Evolutionary conservation across 2,888 invertebrate species (phyloP).

Genomic region (Patella ulyssiponensis): DNA sequence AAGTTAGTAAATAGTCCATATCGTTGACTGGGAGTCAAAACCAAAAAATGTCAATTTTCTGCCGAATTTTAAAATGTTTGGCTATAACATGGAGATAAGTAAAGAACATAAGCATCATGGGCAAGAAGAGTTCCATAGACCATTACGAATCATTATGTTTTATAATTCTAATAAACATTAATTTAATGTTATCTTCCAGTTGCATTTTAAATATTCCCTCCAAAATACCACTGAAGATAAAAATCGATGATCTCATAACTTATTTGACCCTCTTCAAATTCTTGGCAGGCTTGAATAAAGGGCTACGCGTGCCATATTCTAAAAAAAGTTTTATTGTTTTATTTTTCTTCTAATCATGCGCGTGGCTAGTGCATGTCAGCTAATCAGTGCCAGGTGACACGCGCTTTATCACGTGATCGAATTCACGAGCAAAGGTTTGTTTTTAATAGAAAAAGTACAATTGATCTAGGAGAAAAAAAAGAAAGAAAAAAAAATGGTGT

Average conservation of each 20-base stretch:
- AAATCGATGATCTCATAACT: neutral
- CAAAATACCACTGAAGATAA: too few relatives aligned
- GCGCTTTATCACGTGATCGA: neutral
- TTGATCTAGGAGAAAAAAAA: neutral
- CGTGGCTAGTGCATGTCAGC: neutral
- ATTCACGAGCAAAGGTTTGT: neutral
- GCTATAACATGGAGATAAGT: too few relatives aligned
- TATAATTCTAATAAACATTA: too few relatives aligned
- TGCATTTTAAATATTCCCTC: too few relatives aligned
- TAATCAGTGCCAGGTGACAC: conserved; percentile 9
- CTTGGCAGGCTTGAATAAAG: neutral
- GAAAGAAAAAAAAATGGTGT: neutral
- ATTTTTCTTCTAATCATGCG: neutral
- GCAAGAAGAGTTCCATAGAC: too few relatives aligned
- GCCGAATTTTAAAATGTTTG: too few relatives aligned
- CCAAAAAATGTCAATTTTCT: too few relatives aligned
- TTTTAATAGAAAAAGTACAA: neutral
- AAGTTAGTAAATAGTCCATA: too few relatives aligned
- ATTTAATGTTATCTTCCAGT: too few relatives aligned
- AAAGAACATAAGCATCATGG: too few relatives aligned
- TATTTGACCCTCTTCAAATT: neutral
- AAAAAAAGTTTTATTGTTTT: neutral
- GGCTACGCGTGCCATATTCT: neutral
- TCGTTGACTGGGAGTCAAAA: too few relatives aligned
- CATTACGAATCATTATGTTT: too few relatives aligned